These are phyloP conservation scores for Calephelis perditalis DNA, from an alignment of 2,888 invertebrate species.

Conservation along the genomic window DNA sequence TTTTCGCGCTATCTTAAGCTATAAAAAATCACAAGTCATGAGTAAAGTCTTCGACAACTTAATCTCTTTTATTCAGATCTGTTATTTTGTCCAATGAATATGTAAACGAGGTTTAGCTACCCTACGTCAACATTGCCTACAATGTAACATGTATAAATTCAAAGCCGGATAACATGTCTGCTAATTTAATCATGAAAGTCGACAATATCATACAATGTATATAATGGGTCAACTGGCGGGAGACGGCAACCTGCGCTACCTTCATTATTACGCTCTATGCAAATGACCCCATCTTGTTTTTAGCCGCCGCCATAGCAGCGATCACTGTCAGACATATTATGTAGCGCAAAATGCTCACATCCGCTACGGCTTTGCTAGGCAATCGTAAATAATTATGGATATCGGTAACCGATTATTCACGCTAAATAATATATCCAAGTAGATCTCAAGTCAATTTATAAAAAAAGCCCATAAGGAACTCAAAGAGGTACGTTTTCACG, in stretches of 20 bases:
- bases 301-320: conserved; percentile 52
- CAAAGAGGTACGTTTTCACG: conserved; percentile 31
- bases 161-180: background rate
- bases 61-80: too few relatives aligned
- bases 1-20: too few relatives aligned
- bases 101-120: background rate
- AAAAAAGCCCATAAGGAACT: conserved; percentile 34
- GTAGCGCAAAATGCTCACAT: conserved; percentile 70
- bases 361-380: conserved; percentile 60
- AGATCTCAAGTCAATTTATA: conserved; percentile 29
- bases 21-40: too few relatives aligned
- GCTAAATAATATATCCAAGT: conserved; percentile 29
- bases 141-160: conserved; percentile 8
- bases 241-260: conserved; percentile 32
- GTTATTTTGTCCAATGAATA: too few relatives aligned
- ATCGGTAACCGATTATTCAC: conserved; percentile 52
- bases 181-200: conserved; percentile 14
- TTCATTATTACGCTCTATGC: conserved; percentile 61
- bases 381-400: conserved; percentile 72
- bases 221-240: conserved; percentile 38
- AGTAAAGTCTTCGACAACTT: too few relatives aligned
- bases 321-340: conserved; percentile 62
- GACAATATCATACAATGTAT: conserved; percentile 30
- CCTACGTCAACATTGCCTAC: background rate
- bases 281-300: conserved; percentile 70